These are phyloP conservation scores for Amphimallon solstitiale DNA, from an alignment of 2,888 invertebrate genomes.

Conservation along the genomic window DNA sequence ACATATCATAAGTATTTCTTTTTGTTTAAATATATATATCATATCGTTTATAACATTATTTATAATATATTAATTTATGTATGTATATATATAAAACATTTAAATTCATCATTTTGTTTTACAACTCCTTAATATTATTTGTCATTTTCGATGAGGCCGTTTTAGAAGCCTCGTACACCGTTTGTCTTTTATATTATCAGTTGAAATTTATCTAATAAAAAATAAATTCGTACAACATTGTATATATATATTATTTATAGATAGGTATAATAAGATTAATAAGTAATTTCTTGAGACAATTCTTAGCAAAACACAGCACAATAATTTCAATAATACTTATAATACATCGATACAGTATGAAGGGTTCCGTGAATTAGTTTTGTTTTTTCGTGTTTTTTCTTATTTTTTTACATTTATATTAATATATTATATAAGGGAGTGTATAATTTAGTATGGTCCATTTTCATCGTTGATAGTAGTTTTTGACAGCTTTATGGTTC, in stretches of 20 bases:
- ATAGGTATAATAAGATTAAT: too few species aligned
- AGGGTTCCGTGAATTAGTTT: too few species aligned
- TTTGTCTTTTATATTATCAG: not conserved
- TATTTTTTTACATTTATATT: too few species aligned
- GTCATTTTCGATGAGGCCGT: conserved; percentile 28
- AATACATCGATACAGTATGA: conserved; percentile 10
- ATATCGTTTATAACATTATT: conserved; percentile 25
- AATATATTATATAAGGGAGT: not conserved
- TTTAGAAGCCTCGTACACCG: conserved; percentile 19
- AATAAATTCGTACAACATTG: conserved; percentile 28
- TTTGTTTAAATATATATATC: conserved; percentile 11
- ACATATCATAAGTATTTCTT: conserved; percentile 51
- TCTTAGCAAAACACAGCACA: conserved; percentile 24
- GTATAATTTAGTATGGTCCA: conserved; percentile 22
- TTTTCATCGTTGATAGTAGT: conserved; percentile 13
- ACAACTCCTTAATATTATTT: conserved; percentile 24
- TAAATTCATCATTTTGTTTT: conserved; percentile 33
- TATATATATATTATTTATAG: too few species aligned
- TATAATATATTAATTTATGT: conserved; percentile 18
- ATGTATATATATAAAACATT: conserved; percentile 41
- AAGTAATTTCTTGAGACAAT: conserved; percentile 12
- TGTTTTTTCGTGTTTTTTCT: too few species aligned
- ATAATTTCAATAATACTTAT: conserved; percentile 26
- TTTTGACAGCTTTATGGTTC: too few species aligned
- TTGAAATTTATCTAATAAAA: conserved; percentile 3